Conservation (phyloP, 1,140 invertebrate genomes). For the Globodera ellingtonae region DNA sequence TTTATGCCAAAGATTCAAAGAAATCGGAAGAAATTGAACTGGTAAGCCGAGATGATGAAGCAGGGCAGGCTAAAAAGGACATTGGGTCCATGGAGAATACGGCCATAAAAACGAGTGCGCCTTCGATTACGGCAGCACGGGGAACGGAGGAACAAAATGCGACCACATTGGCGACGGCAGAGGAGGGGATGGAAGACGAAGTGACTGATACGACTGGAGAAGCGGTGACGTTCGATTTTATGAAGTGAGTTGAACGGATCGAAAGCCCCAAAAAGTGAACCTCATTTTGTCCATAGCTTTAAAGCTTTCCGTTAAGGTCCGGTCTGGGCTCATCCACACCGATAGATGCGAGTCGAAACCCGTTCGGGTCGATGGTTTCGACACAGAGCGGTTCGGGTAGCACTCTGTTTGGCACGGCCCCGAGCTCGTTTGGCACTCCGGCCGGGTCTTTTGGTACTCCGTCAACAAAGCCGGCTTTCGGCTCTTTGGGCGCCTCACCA, state of each 20-base stretch:
- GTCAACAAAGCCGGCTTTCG: neutral
- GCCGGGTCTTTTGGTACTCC: constrained; percentile 15
- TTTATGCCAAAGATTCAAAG: neutral
- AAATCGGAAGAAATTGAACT: neutral
- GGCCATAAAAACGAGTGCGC: neutral
- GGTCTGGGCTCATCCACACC: constrained; percentile 13
- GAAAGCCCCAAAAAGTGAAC: neutral
- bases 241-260: neutral
- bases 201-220: neutral
- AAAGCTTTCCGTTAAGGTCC: constrained; percentile 10
- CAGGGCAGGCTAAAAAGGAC: neutral
- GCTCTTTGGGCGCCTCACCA: neutral
- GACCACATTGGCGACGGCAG: neutral
- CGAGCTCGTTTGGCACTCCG: constrained; percentile 11
- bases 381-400: neutral
- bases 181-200: constrained; percentile 36
- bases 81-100: neutral
- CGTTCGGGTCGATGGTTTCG: constrained; percentile 27
- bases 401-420: constrained; percentile 10
- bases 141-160: neutral
- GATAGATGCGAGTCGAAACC: constrained; percentile 10
- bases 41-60: neutral
- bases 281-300: constrained; percentile 1
- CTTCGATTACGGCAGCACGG: too few species aligned
- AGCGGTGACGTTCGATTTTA: constrained; percentile 18